Percentiles rank a stretch among this genome's conserved stretches.
Evolutionary conservation across 2,888 invertebrate species (phyloP).

Genomic region (Drosophila aldrichi): DNA sequence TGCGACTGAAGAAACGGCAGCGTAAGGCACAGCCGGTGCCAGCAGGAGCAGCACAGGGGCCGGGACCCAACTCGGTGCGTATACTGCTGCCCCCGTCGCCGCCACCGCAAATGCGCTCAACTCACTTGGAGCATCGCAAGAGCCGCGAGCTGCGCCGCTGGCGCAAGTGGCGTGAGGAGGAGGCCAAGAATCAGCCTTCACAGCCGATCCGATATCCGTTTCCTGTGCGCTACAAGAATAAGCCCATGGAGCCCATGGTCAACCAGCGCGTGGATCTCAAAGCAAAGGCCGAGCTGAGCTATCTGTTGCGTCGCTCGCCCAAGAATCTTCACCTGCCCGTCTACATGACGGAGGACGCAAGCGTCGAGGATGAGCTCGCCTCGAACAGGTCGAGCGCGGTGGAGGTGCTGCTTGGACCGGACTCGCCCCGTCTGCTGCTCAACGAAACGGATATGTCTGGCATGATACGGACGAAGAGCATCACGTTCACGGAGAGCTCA

Average conservation of each 20-base stretch:
- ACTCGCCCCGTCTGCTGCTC: background rate
- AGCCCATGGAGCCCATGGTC: background rate
- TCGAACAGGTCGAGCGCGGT: background rate
- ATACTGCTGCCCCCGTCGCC: background rate
- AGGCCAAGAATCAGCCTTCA: background rate
- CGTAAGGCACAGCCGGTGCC: background rate
- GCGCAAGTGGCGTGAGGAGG: background rate
- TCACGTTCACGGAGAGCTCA: background rate
- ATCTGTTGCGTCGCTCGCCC: constrained; percentile 12
- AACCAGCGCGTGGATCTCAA: background rate
- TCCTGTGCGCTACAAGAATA: background rate
- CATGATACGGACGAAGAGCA: background rate
- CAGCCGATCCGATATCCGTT: background rate
- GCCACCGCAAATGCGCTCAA: rapidly evolving
- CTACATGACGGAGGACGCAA: background rate
- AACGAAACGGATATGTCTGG: background rate
- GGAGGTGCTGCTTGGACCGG: background rate
- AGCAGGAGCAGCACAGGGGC: background rate
- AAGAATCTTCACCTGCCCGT: constrained; percentile 10
- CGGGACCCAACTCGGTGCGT: background rate
- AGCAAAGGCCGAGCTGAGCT: rapidly evolving
- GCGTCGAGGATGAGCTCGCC: background rate
- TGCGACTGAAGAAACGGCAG: background rate
- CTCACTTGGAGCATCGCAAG: background rate
- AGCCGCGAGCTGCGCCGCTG: background rate